These are phyloP conservation scores for Mythimna albipuncta DNA, from an alignment of 2,888 invertebrate species.

Conservation along the genomic window DNA sequence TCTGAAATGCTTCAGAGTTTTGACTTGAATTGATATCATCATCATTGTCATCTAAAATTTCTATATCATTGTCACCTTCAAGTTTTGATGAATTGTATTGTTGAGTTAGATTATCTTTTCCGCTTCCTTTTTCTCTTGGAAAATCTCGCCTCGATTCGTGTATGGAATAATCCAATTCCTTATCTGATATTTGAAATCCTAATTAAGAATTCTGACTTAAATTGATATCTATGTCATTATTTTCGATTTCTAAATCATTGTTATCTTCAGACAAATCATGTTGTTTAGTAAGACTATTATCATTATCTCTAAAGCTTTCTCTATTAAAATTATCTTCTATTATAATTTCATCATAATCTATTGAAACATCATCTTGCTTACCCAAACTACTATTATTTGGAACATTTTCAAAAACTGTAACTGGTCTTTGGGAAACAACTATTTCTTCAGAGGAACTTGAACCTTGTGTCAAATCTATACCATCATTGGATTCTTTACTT, in stretches of 20 bases:
- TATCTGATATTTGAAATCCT: conserved; percentile 87
- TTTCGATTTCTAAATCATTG: conserved; percentile 26
- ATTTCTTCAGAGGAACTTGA: conserved; percentile 65
- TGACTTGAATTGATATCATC: conserved; percentile 68
- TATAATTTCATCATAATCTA: conserved; percentile 83
- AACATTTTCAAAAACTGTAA: conserved; percentile 1
- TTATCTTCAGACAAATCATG: conserved; percentile 6
- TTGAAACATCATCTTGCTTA: conserved; percentile 77
- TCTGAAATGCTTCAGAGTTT: conserved; percentile 73
- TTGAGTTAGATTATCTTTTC: neutral
- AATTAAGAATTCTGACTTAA: conserved; percentile 70
- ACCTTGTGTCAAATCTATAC: conserved; percentile 80
- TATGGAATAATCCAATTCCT: conserved; percentile 92
- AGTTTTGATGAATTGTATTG: conserved; percentile 24
- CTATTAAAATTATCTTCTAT: conserved; percentile 53
- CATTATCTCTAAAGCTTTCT: neutral
- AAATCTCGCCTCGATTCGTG: conserved; percentile 74
- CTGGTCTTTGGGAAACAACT: conserved; percentile 26
- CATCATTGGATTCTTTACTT: conserved; percentile 50
- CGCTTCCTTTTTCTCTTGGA: conserved; percentile 42
- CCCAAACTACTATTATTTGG: conserved; percentile 69
- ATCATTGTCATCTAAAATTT: conserved; percentile 16
- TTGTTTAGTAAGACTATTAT: neutral
- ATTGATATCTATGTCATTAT: conserved; percentile 51
- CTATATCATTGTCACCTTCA: conserved; percentile 12